phyloP scores from a whole-genome alignment of 2,888 invertebrate species.

The Stenolophus ochropezus region DNA sequence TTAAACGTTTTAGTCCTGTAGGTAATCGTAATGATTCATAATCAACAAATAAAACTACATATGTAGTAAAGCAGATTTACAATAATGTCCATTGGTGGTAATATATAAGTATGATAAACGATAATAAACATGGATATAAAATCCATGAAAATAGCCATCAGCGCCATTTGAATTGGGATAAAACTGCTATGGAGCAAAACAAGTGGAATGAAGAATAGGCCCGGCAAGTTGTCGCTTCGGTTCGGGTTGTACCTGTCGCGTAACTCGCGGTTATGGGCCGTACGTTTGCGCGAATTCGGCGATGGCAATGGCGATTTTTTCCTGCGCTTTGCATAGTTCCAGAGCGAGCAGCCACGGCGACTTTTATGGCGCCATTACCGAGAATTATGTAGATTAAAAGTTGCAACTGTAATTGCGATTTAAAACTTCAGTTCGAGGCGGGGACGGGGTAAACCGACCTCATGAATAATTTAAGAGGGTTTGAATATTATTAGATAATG shows the following conservation, averaged over 20 bases:
- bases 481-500: not conserved
- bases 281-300: constrained; percentile 45
- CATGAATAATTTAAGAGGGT: not conserved
- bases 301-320: constrained; percentile 42
- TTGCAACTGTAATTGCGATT: constrained; percentile 70
- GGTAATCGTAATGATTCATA: not conserved
- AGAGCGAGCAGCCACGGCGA: constrained; percentile 63
- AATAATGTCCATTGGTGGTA: not conserved
- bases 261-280: constrained; percentile 49
- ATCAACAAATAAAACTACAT: not conserved
- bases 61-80: not conserved
- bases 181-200: constrained; percentile 43
- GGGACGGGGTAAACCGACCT: not conserved
- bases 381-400: constrained; percentile 70
- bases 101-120: constrained; percentile 23
- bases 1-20: not conserved
- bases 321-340: constrained; percentile 60
- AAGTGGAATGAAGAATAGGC: constrained; percentile 21
- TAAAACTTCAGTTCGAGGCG: constrained; percentile 65
- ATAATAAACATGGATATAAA: constrained; percentile 33
- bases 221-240: constrained; percentile 26
- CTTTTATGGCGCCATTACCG: constrained; percentile 68
- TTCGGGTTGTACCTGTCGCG: constrained; percentile 24
- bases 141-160: constrained; percentile 26
- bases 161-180: constrained; percentile 29